Base-by-base conservation (phyloP, 2,113 vertebrate species). In the Laticauda colubrina region DNA sequence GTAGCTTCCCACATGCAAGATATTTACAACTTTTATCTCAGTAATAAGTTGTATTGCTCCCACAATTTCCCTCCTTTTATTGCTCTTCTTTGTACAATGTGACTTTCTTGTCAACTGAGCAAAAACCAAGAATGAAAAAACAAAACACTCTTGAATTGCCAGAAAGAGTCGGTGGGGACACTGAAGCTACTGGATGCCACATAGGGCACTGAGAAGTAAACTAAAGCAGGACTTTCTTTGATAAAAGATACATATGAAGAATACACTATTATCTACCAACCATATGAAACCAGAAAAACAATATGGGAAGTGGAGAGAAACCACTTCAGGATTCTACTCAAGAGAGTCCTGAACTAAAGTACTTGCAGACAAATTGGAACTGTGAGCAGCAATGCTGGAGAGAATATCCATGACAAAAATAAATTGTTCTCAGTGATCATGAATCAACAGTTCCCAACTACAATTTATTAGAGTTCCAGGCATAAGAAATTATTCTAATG, bases 401-500 rank as follows among this genome's bases (percentile, higher is more conserved):
- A 91, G 87, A 94, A 95, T 64, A 55, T 87, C 48, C 15, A 61
- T 61, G 85, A 91, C 21, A 87, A 61, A 21, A 12, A 81, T 69
- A 51, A 59, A 86, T 21, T 51, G 24, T 59, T 85, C 90, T 10
- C n/a, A 64, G 43, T 15, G 91, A 86, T 61, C 43, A 51, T 91
- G 81, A 93, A 12, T 69, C 90, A 85, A 89, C 21, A 94, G 91
- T 56, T 94, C 92, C 24, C 90, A 69, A 92, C 92, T 93, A 94
- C 93, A 87, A 88, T 95, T 90, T 91, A 90, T 94, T 95, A 95
- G 34, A 87, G 90, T 48, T 94, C 26, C 56, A 93, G 94, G 92
- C 85, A 94, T 95, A 97, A 95, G 96, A 97, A 96, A 93, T 94
- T 89, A 88, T 87, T 94, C 26, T 24, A 88, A 93, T 94, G 94